Evolutionary conservation across 2,113 vertebrate species (phyloP).

Genomic region (Chlorodrepanis virens): DNA sequence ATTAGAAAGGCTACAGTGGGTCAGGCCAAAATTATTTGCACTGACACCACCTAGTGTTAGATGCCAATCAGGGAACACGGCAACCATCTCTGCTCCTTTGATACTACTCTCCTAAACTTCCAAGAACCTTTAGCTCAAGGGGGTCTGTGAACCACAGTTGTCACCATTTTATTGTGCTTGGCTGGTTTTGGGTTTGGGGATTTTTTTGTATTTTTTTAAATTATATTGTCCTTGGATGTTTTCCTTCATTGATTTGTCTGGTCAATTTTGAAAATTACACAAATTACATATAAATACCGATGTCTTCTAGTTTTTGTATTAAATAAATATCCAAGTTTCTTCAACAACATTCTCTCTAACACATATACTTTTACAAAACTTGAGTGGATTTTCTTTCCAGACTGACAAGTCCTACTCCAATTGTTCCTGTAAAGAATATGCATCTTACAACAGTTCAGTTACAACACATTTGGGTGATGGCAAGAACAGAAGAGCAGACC

Average conservation of each 20-base stretch:
- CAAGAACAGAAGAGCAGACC: not conserved
- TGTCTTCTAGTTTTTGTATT: not conserved
- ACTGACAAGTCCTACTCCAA: not conserved
- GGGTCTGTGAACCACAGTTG: not conserved
- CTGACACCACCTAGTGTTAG: not conserved
- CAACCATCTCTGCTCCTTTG: not conserved
- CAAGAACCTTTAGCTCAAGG: not conserved
- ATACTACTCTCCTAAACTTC: not conserved
- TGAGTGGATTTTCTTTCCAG: not conserved
- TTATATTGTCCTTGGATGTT: not conserved
- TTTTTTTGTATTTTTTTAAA: not conserved
- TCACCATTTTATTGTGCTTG: not conserved
- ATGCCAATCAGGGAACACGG: not conserved
- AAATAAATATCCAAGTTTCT: not conserved
- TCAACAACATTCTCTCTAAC: not conserved
- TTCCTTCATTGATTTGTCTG: not conserved
- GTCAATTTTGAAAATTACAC: not conserved
- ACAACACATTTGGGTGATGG: not conserved
- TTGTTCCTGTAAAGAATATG: not conserved
- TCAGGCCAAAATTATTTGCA: not conserved
- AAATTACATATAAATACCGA: not conserved
- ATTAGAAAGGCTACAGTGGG: not conserved
- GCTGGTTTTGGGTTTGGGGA: accelerated
- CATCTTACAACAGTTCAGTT: not conserved
- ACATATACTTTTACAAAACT: not conserved